phyloP scores from a whole-genome alignment of 2,888 invertebrate species.

The Trissoscelio sp. region DNA sequence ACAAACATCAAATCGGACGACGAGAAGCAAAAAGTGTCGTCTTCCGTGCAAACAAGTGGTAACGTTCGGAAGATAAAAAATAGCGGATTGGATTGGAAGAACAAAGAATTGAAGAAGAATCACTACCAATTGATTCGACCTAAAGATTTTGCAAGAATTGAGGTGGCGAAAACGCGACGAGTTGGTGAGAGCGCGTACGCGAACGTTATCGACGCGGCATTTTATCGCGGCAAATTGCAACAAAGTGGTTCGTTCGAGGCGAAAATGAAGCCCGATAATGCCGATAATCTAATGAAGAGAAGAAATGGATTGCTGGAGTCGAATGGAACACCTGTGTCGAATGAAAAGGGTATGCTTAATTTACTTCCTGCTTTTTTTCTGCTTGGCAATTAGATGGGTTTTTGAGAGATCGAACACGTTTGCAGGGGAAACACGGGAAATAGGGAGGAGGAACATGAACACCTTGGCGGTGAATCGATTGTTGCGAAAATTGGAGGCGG shows the following conservation, averaged over 20 bases:
- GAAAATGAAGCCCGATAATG: constrained; percentile 36
- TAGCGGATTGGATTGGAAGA: constrained; percentile 51
- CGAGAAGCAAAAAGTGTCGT: constrained; percentile 84
- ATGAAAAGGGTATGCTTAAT: constrained; percentile 52
- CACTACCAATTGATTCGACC: constrained; percentile 85
- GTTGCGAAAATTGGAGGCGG: constrained; percentile 89
- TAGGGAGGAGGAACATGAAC: constrained; percentile 82
- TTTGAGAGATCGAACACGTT: constrained; percentile 51
- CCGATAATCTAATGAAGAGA: constrained; percentile 36
- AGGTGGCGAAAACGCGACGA: constrained; percentile 80
- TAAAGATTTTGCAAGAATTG: constrained; percentile 85
- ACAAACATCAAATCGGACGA: constrained; percentile 19
- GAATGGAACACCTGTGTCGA: constrained; percentile 53
- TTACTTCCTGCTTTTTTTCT: neutral
- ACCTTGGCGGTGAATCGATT: constrained; percentile 87
- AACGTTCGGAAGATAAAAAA: constrained; percentile 82
- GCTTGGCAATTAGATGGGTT: constrained; percentile 4
- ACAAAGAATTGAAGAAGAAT: constrained; percentile 76
- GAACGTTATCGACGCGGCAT: constrained; percentile 82
- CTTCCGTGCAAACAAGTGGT: constrained; percentile 85
- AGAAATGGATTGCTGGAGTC: constrained; percentile 25
- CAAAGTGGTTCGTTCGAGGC: constrained; percentile 16
- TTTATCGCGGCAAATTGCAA: constrained; percentile 74
- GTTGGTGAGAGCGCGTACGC: constrained; percentile 84
- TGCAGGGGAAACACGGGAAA: constrained; percentile 66